phyloP scores from a whole-genome alignment of 2,888 invertebrate genomes.

The Phlogophora meticulosa region DNA sequence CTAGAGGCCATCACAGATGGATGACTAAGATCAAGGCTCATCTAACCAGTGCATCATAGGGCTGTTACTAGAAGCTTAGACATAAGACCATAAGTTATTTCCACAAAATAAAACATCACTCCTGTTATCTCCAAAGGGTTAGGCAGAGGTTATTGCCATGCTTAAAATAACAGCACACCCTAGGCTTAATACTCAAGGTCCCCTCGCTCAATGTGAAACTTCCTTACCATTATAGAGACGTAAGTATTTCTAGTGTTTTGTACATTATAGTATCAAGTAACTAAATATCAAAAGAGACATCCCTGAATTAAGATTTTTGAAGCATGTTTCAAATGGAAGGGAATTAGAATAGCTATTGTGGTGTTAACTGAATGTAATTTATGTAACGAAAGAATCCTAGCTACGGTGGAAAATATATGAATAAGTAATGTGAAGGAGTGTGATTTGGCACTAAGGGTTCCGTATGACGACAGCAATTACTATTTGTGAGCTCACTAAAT shows the following conservation, averaged over 20 bases:
- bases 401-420: conserved; percentile 30
- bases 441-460: conserved; percentile 25
- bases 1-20: neutral
- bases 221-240: conserved; percentile 43
- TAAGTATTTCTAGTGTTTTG: conserved; percentile 54
- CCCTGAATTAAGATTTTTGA: neutral
- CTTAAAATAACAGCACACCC: too few relatives aligned
- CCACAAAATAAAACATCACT: too few relatives aligned
- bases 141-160: too few relatives aligned
- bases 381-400: conserved; percentile 23
- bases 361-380: conserved; percentile 46
- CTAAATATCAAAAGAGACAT: conserved; percentile 10
- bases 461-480: neutral
- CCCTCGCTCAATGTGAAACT: conserved; percentile 47
- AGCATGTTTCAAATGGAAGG: conserved; percentile 18
- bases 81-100: too few relatives aligned
- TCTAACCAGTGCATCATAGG: neutral
- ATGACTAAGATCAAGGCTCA: neutral
- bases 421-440: conserved; percentile 37
- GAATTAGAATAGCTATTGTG: conserved; percentile 47
- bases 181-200: conserved; percentile 24
- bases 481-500: conserved; percentile 1
- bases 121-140: too few relatives aligned
- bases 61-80: too few relatives aligned
- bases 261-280: conserved; percentile 45